Conservation (phyloP, 1,140 invertebrate species). For the Bactericera cockerelli region DNA sequence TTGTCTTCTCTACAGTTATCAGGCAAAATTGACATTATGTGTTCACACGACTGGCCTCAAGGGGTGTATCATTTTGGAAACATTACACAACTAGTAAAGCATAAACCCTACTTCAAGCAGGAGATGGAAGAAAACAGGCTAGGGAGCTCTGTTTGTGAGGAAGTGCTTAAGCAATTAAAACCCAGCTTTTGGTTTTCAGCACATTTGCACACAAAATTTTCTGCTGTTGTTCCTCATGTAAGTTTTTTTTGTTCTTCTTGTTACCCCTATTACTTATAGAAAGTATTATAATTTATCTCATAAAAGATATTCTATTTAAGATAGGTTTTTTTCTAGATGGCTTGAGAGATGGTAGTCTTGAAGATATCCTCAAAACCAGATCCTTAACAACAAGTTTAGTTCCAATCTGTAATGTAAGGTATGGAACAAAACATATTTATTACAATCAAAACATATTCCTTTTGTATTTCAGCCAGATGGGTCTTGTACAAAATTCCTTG, state of each 20-base stretch:
- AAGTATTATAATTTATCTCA: too few species aligned
- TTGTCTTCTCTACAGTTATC: constrained; percentile 49
- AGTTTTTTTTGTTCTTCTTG: too few species aligned
- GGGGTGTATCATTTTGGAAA: constrained; percentile 80
- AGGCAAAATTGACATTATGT: constrained; percentile 65
- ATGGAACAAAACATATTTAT: too few species aligned
- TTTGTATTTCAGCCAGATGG: constrained; percentile 22
- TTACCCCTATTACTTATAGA: too few species aligned
- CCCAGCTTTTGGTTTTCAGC: constrained; percentile 94
- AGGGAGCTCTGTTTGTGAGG: constrained; percentile 68
- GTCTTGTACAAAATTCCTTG: constrained; percentile 71
- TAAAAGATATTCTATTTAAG: too few species aligned
- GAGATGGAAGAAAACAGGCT: constrained; percentile 68
- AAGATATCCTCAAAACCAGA: too few species aligned
- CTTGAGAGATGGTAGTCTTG: too few species aligned
- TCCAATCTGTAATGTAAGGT: too few species aligned
- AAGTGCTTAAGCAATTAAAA: constrained; percentile 58
- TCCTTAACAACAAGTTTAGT: too few species aligned
- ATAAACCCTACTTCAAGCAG: constrained; percentile 72
- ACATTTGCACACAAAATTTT: constrained; percentile 93
- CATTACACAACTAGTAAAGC: constrained; percentile 49
- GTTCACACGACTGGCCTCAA: constrained; percentile 95
- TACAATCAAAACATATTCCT: too few species aligned
- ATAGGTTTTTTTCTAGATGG: too few species aligned
- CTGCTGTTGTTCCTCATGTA: constrained; percentile 61